phyloP scores from a whole-genome alignment of 2,113 vertebrate species.

The Galemys pyrenaicus region DNA sequence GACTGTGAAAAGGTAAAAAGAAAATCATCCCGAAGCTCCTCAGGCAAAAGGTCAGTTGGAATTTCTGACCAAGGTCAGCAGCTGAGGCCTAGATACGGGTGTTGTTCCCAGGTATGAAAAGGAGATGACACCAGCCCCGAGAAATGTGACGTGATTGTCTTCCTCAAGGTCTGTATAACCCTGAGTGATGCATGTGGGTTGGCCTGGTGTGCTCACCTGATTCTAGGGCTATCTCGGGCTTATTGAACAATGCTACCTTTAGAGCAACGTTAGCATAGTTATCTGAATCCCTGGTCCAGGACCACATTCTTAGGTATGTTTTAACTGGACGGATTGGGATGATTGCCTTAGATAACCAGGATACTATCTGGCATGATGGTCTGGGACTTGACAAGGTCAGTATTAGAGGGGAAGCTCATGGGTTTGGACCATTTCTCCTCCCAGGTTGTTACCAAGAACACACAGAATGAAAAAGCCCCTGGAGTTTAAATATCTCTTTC shows the following conservation, averaged over 20 bases:
- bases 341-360: conserved; percentile 35
- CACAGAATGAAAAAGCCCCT: conserved; percentile 7
- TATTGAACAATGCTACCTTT: conserved; percentile 84
- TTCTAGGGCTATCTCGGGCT: conserved; percentile 80
- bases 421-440: conserved; percentile 49
- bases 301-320: conserved; percentile 79
- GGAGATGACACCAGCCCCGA: conserved; percentile 54
- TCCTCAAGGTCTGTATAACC: conserved; percentile 74
- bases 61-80: conserved; percentile 72
- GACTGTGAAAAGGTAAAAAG: conserved; percentile 64
- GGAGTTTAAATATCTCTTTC: conserved; percentile 24
- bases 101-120: conserved; percentile 60
- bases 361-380: neutral
- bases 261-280: conserved; percentile 79
- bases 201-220: conserved; percentile 71
- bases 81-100: conserved; percentile 45
- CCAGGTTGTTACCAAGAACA: neutral
- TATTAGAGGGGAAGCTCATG: neutral
- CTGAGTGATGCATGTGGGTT: conserved; percentile 77
- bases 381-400: neutral
- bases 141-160: conserved; percentile 71
- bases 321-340: conserved; percentile 76
- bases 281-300: conserved; percentile 74
- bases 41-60: conserved; percentile 69
- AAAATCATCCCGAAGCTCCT: conserved; percentile 49